phyloP scores from a whole-genome alignment of 2,888 invertebrate genomes.

The Kryphioiulus occultus region DNA sequence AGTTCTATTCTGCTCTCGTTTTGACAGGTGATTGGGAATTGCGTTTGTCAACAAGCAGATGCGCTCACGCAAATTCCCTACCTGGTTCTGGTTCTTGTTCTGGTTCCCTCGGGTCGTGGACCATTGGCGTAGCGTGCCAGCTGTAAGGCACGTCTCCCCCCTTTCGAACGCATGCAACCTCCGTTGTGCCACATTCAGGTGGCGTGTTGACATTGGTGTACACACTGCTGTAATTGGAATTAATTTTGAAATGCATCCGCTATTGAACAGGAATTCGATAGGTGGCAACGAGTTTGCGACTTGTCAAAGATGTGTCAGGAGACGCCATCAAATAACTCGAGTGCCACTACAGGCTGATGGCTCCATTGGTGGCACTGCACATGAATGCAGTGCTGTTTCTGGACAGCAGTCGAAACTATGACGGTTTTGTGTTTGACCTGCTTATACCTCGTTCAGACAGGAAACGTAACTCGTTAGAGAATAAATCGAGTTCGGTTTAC shows the following conservation, averaged over 20 bases:
- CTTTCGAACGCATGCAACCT: neutral
- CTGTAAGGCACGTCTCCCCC: neutral
- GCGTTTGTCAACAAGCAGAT: neutral
- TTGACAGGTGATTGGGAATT: constrained; percentile 1
- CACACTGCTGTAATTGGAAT: neutral
- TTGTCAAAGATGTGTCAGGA: neutral
- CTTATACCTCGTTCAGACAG: no score
- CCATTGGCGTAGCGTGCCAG: neutral
- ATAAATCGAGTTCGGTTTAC: no score
- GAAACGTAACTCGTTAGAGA: no score
- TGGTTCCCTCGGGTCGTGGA: neutral
- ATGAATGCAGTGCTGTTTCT: no score
- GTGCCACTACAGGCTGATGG: no score
- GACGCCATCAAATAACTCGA: neutral
- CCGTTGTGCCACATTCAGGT: neutral
- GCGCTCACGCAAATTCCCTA: neutral
- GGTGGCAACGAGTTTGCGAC: neutral
- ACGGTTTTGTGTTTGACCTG: no score
- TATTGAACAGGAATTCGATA: neutral
- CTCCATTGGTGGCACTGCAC: no score
- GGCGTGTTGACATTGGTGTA: neutral
- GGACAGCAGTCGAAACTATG: no score
- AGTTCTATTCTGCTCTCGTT: neutral
- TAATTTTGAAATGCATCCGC: neutral
- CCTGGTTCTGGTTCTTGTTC: no score